These are phyloP conservation scores for Euwallacea similis DNA, from an alignment of 1,140 invertebrate genomes.

Conservation along the genomic window DNA sequence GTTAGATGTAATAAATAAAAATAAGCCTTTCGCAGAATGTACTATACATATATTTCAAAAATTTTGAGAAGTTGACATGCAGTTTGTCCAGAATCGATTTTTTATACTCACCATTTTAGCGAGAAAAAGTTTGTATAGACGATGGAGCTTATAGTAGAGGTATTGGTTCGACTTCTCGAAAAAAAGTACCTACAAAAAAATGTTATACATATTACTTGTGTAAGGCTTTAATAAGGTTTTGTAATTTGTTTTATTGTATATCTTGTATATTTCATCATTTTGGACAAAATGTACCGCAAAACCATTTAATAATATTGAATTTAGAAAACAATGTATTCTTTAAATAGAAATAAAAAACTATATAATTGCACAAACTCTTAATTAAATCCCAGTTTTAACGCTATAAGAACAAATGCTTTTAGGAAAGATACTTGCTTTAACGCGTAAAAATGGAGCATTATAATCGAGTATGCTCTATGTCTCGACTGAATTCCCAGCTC, in stretches of 20 bases:
- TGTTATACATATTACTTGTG: constrained; percentile 26
- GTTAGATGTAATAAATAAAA: constrained; percentile 50
- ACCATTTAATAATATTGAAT: constrained; percentile 54
- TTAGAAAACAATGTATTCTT: constrained; percentile 56
- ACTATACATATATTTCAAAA: constrained; percentile 45
- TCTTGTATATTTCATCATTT: constrained; percentile 45
- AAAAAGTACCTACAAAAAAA: constrained; percentile 45
- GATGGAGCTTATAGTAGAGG: no score
- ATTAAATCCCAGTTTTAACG: not conserved
- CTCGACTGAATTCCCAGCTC: no score
- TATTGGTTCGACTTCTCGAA: no score
- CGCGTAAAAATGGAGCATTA: no score
- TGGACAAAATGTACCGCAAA: constrained; percentile 53
- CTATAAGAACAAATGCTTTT: no score
- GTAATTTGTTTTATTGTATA: constrained; percentile 38
- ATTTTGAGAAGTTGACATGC: constrained; percentile 35
- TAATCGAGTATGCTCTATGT: no score
- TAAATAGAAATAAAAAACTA: constrained; percentile 54
- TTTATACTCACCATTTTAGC: constrained; percentile 32
- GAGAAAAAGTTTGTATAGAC: not conserved
- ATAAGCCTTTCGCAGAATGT: constrained; percentile 53
- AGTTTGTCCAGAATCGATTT: constrained; percentile 51
- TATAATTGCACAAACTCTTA: constrained; percentile 24
- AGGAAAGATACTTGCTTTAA: no score
- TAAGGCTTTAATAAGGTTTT: constrained; percentile 38